Conservation (phyloP, 2,797 vertebrate genomes). For the Silurus lanzhouensis region DNA sequence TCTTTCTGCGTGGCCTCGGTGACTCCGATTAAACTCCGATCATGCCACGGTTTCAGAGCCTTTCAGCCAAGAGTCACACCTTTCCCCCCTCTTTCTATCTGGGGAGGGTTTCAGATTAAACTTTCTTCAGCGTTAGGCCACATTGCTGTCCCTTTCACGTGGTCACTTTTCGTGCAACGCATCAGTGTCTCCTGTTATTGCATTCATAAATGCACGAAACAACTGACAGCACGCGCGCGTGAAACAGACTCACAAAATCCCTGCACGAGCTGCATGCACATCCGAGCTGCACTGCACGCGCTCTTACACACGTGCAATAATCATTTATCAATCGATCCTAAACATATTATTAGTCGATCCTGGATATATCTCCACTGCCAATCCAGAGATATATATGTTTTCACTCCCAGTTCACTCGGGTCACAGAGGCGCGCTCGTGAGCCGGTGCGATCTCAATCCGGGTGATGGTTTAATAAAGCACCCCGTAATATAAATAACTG, state of each 20-base stretch:
- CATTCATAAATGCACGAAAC: neutral
- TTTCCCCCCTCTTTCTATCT: neutral
- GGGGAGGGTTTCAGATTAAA: neutral
- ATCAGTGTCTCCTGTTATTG: neutral
- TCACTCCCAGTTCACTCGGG: neutral
- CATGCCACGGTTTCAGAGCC: constrained; percentile 58
- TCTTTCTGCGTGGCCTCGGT: constrained; percentile 61
- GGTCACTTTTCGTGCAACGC: neutral
- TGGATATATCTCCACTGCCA: neutral
- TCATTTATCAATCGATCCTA: too few relatives aligned
- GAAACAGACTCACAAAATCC: neutral
- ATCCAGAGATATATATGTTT: neutral
- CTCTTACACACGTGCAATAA: neutral
- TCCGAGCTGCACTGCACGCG: neutral
- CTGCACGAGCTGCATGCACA: neutral
- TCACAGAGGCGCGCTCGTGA: neutral
- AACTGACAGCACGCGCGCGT: neutral
- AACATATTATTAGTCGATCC: neutral
- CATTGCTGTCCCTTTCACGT: neutral
- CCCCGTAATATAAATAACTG: neutral
- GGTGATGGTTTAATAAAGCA: neutral
- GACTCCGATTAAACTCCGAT: constrained; percentile 67
- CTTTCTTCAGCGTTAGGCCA: neutral
- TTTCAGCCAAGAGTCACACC: constrained; percentile 25
- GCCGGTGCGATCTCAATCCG: neutral